A percentile compares a stretch with the other conserved stretches of the same genome.
Conservation (phyloP, 2,888 invertebrate genomes). For the Amiota communis region DNA sequence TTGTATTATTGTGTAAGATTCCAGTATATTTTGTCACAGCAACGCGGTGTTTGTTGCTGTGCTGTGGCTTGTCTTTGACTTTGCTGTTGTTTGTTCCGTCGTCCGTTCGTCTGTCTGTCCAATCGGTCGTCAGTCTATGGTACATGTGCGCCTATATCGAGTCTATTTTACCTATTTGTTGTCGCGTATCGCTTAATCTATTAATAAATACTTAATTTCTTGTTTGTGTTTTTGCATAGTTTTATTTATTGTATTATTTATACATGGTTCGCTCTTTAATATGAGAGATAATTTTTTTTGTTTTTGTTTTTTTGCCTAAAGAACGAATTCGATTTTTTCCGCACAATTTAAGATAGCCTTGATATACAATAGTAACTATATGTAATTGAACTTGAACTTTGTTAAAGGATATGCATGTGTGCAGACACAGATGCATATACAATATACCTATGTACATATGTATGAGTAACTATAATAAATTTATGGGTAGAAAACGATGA, state of each 20-base stretch:
- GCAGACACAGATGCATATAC: no score
- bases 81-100: neutral
- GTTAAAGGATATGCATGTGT: neutral
- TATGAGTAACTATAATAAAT: no score
- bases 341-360: neutral
- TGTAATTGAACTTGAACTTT: slow-evolving; percentile 18
- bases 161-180: neutral
- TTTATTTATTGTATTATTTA: neutral
- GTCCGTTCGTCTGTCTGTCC: neutral
- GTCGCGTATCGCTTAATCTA: slow-evolving; percentile 9
- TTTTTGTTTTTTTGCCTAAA: neutral
- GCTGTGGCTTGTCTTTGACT: neutral
- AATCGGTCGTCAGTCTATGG: no score
- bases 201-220: slow-evolving; percentile 13
- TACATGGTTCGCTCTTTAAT: neutral
- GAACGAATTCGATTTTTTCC: neutral
- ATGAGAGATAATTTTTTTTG: neutral
- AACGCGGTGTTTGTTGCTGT: neutral
- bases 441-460: no score
- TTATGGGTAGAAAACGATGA: no score
- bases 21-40: neutral
- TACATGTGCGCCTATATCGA: neutral
- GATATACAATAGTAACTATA: neutral
- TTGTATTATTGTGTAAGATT: slow-evolving; percentile 10
- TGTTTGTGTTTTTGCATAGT: neutral